A percentile compares a stretch with the other conserved stretches of the same genome.
Evolutionary conservation across 2,888 invertebrate species (phyloP).

Genomic region (Ernsta delagoae): DNA sequence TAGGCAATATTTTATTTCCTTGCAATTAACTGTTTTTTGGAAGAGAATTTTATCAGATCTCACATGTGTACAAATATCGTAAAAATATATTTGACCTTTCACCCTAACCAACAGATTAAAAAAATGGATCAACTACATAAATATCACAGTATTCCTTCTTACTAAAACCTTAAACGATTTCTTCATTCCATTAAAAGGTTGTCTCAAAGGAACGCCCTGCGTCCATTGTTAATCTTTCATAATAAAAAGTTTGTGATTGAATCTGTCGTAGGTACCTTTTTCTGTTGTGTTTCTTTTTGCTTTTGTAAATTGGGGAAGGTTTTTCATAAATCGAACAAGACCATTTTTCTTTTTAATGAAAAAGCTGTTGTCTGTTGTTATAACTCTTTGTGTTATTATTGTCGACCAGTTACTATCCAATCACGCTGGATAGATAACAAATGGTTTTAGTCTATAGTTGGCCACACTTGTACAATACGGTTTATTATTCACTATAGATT

Average conservation of each 20-base stretch:
- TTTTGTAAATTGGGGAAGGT: conserved; percentile 2
- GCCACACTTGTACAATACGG: too few relatives aligned
- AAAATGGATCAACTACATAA: background rate
- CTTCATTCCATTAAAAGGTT: conserved; percentile 27
- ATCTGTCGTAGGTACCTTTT: conserved; percentile 15
- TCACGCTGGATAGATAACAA: too few relatives aligned
- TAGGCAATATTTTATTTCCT: too few relatives aligned
- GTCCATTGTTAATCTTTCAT: conserved; percentile 14
- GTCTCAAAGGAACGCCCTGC: conserved; percentile 5
- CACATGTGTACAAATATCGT: too few relatives aligned
- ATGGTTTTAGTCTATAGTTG: too few relatives aligned
- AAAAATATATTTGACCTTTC: too few relatives aligned
- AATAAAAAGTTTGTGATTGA: conserved; percentile 14
- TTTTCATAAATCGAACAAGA: conserved; percentile 8
- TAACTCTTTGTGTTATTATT: too few relatives aligned
- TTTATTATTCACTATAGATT: too few relatives aligned
- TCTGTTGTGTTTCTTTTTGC: conserved; percentile 9
- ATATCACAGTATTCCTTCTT: background rate
- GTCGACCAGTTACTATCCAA: too few relatives aligned
- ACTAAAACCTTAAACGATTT: conserved; percentile 15
- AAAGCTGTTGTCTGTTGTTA: background rate
- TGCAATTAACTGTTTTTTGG: too few relatives aligned
- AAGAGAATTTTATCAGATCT: too few relatives aligned
- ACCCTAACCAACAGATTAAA: background rate
- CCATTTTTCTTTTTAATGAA: conserved; percentile 6